Evolutionary conservation across 2,113 vertebrate genomes (phyloP).

Genomic region (Pluvianellus socialis): DNA sequence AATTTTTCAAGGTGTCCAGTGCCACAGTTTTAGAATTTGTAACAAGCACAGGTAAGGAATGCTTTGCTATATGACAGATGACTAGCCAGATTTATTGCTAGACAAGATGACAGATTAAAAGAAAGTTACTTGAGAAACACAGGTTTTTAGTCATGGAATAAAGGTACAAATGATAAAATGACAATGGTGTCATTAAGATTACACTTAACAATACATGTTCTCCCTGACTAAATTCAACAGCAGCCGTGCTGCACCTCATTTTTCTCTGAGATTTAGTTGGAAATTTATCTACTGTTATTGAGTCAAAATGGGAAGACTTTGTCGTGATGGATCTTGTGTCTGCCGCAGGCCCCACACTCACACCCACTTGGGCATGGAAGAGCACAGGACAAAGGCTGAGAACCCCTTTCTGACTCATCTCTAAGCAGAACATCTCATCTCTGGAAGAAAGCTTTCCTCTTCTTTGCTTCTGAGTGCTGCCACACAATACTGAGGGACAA

Average conservation of each 20-base stretch:
- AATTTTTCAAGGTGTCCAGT: not conserved
- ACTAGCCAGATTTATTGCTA: not conserved
- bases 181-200: not conserved
- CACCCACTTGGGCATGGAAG: not conserved
- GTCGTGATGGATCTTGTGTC: not conserved
- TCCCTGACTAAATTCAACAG: not conserved
- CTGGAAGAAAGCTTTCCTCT: not conserved
- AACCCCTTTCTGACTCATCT: not conserved
- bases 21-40: not conserved
- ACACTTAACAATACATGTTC: not conserved
- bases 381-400: not conserved
- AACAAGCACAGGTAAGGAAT: not conserved
- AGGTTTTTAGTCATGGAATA: not conserved
- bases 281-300: not conserved
- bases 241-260: not conserved
- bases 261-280: not conserved
- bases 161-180: not conserved
- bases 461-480: not conserved
- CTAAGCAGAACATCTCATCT: not conserved
- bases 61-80: not conserved
- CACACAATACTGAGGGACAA: not conserved
- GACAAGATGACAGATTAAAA: not conserved
- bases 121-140: not conserved
- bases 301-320: not conserved
- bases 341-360: not conserved